A percentile compares a stretch with the other conserved stretches of the same genome.
These are phyloP conservation scores for Anagrus nilaparvatae DNA, from an alignment of 1,140 invertebrate species.

Conservation along the genomic window DNA sequence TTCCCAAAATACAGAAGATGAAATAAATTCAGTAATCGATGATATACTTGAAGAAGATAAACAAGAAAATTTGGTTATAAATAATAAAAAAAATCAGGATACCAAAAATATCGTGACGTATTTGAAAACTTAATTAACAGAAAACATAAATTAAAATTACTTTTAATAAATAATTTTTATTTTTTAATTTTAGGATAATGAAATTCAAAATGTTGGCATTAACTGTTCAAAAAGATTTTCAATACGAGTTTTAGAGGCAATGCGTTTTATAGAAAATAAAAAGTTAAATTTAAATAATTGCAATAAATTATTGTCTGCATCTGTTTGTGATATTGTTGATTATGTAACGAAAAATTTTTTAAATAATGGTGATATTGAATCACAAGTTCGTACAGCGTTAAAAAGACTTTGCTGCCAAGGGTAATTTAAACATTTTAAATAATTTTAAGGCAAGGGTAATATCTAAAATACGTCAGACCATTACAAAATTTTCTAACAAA, in stretches of 20 bases:
- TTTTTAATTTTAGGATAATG: not conserved
- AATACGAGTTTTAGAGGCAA: conserved; percentile 25
- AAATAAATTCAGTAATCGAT: conserved; percentile 15
- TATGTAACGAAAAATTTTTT: conserved; percentile 22
- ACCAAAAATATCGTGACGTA: not conserved
- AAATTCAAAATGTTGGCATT: conserved; percentile 8
- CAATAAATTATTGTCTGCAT: conserved; percentile 6
- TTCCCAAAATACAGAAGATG: conserved; percentile 1
- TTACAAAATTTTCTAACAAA: no score
- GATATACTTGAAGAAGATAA: conserved; percentile 17
- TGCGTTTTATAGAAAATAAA: conserved; percentile 19
- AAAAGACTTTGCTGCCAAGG: conserved; percentile 24
- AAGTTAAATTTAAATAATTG: no score
- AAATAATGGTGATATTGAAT: conserved; percentile 24
- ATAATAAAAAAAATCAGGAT: not conserved
- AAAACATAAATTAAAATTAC: not conserved
- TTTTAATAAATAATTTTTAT: not conserved
- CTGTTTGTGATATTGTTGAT: conserved; percentile 19
- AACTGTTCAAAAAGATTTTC: conserved; percentile 22
- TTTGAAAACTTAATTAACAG: not conserved
- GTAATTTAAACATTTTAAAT: no score
- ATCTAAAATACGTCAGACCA: no score
- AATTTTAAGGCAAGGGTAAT: no score
- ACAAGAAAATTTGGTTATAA: not conserved
- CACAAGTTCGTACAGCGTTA: conserved; percentile 26